Conservation (phyloP, 2,797 vertebrate genomes). For the Anabas testudineus region DNA sequence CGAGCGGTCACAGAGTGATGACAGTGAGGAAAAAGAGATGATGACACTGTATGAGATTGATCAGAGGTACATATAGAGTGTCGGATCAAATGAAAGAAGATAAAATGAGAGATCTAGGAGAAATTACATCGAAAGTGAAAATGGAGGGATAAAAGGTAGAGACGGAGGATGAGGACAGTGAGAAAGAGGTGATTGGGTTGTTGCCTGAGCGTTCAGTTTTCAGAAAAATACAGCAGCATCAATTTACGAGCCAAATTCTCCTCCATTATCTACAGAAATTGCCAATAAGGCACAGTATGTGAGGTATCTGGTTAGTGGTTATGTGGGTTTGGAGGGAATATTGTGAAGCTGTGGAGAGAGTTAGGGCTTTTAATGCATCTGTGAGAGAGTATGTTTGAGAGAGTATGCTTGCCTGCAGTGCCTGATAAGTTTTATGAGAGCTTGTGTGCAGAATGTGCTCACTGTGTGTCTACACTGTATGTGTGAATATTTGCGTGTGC, state of each 20-base stretch:
- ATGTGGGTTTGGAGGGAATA: conserved; percentile 29
- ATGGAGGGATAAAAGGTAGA: conserved; percentile 1
- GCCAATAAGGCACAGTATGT: conserved; percentile 62
- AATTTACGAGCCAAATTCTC: conserved; percentile 63
- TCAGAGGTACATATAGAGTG: conserved; percentile 18
- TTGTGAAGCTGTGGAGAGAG: conserved; percentile 7
- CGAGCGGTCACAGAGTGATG: conserved; percentile 19
- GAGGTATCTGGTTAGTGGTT: conserved; percentile 49
- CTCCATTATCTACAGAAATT: conserved; percentile 75
- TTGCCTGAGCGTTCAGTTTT: conserved; percentile 29
- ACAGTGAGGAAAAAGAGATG: background rate
- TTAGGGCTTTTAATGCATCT: conserved; percentile 13
- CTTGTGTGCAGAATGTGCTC: conserved; percentile 1
- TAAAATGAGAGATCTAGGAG: background rate
- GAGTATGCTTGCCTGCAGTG: conserved; percentile 1
- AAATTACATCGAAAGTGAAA: conserved; percentile 23
- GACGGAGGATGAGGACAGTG: conserved; percentile 6
- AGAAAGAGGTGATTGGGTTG: conserved; percentile 43
- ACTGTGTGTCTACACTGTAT: conserved; percentile 7
- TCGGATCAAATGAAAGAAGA: conserved; percentile 31
- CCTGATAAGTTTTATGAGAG: conserved; percentile 33
- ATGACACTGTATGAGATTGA: conserved; percentile 11
- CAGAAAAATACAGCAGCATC: conserved; percentile 45
- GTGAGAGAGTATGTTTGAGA: background rate
- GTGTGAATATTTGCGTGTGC: conserved; percentile 6